A percentile compares a stretch with the other conserved stretches of the same genome.
Conservation (phyloP, 1,140 invertebrate species). For the Bombus superbus region DNA sequence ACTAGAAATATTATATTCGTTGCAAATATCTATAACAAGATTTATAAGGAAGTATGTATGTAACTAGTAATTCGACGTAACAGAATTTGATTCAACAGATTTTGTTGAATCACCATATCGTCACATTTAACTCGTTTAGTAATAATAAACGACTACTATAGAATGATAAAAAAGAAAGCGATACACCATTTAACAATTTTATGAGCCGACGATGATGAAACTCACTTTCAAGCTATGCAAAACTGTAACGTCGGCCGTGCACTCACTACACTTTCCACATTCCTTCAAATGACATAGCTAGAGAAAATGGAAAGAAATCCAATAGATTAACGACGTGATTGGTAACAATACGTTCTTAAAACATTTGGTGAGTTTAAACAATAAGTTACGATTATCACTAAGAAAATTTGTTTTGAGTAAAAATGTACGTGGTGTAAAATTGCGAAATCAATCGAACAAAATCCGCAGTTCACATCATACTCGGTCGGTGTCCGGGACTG, state of each 20-base stretch:
- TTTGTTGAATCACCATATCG: not conserved
- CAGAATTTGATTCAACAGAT: too few relatives aligned
- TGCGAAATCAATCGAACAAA: not conserved
- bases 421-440: not conserved
- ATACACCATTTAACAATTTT: slow-evolving; percentile 2
- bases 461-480: not conserved
- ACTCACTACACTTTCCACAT: slow-evolving; percentile 29
- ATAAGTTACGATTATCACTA: not conserved
- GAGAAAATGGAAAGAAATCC: not conserved
- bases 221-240: slow-evolving; percentile 46
- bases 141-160: not conserved
- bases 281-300: not conserved
- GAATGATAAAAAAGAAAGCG: slow-evolving; percentile 5
- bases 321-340: too few relatives aligned
- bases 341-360: not conserved
- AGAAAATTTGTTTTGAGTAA: too few relatives aligned
- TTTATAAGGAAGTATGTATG: not conserved
- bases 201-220: not conserved
- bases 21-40: not conserved
- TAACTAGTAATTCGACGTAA: not conserved
- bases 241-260: slow-evolving; percentile 11
- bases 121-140: too few relatives aligned
- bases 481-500: slow-evolving; percentile 8
- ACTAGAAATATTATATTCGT: slow-evolving; percentile 8
- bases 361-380: not conserved